Evolutionary conservation across 2,113 vertebrate species (phyloP), one percentile per base, ranked within the genome.

Genomic region (Haemorhous mexicanus): DNA sequence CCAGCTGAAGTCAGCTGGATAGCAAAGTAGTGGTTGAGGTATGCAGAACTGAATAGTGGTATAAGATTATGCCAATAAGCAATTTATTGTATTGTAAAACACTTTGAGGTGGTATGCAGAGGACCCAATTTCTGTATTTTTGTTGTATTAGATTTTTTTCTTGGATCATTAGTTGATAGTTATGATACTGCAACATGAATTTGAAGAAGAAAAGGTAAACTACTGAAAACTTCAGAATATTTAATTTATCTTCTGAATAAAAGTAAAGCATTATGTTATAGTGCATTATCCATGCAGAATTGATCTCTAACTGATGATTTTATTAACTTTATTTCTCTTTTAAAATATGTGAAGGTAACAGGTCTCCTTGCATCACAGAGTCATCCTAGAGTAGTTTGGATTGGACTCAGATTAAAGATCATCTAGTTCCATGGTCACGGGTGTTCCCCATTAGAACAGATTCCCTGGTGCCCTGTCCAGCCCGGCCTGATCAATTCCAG

Each of bases 1-100:
- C n/a, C 32, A 41, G 30, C 10, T 84, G 30, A 67, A 77, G 66
- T 69, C 49, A 80, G 11, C 11, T 44, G 13, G 23, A 14, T 46
- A n/a, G 28, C 17, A 59, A 78, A 37, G 20, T 8, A 33, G 13
- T 47, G 39, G 47, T 49, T 56, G 35, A 52, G 26, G 28, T 33
- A 33, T 19, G 30, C 55, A 69, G 47, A 72, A 43, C 19, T 56
- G 47, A 75, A 21, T 61, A 20, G n/a, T 16, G 2, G 23, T 7
- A 1, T 47, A n/a, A 35, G 19, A 27, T 52, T 47, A 16, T 2
- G 1, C 37, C 33, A 44, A 0, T 24, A 64, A 67, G 15, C 10
- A 13, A n/a, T 66, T 41, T 7, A 2, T 9, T 56, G 12, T 23
- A 6, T 32, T 89, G 37, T 47, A 26, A 52, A 87, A 52, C 39